phyloP scores from a whole-genome alignment of 2,113 vertebrate species.

The Pungitius pungitius region DNA sequence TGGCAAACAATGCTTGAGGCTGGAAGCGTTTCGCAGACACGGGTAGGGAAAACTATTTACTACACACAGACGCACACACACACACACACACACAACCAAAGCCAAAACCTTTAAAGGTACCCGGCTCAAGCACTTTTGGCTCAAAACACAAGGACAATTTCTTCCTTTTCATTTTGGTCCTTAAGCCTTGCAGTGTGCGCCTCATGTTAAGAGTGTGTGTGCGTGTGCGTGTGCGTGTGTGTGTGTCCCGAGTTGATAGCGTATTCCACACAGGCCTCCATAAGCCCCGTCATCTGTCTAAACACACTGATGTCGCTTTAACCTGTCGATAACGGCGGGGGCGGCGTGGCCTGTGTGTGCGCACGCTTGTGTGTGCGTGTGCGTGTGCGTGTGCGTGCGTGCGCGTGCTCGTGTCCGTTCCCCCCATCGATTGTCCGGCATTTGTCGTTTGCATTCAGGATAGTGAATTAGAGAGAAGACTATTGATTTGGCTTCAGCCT shows the following conservation, averaged over 20 bases:
- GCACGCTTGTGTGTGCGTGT: slow-evolving; percentile 22
- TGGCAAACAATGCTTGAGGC: slow-evolving; percentile 71
- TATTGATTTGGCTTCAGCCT: slow-evolving; percentile 77
- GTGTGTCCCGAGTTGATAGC: slow-evolving; percentile 54
- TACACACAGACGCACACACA: slow-evolving; percentile 4
- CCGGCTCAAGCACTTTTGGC: neutral
- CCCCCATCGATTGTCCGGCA: slow-evolving; percentile 72
- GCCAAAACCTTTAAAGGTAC: neutral
- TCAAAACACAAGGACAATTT: slow-evolving; percentile 36
- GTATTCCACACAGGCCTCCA: slow-evolving; percentile 72
- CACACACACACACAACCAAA: slow-evolving; percentile 8
- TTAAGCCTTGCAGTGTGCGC: slow-evolving; percentile 32
- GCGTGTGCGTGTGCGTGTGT: slow-evolving; percentile 43
- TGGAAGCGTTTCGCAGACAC: slow-evolving; percentile 48
- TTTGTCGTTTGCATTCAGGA: slow-evolving; percentile 81
- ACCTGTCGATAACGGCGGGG: slow-evolving; percentile 76
- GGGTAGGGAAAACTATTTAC: neutral
- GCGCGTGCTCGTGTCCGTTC: slow-evolving; percentile 46
- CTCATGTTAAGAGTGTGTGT: slow-evolving; percentile 37
- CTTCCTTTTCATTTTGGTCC: slow-evolving; percentile 31
- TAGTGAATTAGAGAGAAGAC: slow-evolving; percentile 80
- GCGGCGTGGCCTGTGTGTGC: slow-evolving; percentile 36
- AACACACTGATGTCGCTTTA: slow-evolving; percentile 79
- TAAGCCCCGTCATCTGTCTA: slow-evolving; percentile 78
- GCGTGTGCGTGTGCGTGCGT: slow-evolving; percentile 1